Base-by-base conservation (phyloP, 1,140 invertebrate species). In the Bombus pyrosoma region DNA sequence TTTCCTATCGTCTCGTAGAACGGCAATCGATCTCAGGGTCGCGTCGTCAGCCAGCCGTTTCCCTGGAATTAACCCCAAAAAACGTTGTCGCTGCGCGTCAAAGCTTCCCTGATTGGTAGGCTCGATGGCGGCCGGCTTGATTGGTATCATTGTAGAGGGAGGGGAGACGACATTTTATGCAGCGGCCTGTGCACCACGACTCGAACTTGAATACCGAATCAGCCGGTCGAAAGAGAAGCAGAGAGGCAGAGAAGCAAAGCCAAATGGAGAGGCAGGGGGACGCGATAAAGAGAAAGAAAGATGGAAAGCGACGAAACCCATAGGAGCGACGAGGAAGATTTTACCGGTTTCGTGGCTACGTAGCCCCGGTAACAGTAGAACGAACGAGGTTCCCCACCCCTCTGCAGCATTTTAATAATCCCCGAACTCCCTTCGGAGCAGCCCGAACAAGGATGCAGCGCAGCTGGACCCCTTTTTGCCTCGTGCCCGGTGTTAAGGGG, bases 101-200 rank as follows among this genome's bases (percentile, higher is more conserved):
- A 93, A 93, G 89, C 89, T 85, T 64, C 72, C 74, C 86, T 86
- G 93, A 93, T 93, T 93, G 92, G 92, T 90, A 74, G 85, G 90
- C 87, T 87, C 85, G 85, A 88, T 89, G 91, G 88, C 89, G 88
- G 89, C 87, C 32, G 85, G 87, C 89, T 93, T 94, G 93, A 94
- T 94, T 93, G 93, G 93, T 91, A 94, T 94, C 93, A 93, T 94
- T 93, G 93, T 93, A 91, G 91, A 92, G 92, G 93, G 91, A 69
- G 81, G 59, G 41, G 32, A 28, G 13, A 39, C 86, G 13, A 39
- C 86, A 92, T 93, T 94, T 94, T 91, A 93, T 93, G 92, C 91
- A 92, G 91, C 91, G 92, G 93, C 90, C 76, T 92, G 90, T 93
- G 93, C 91, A 93, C 90, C 89, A 83, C 92, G 90, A 75, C 86